Evolutionary conservation across 1,140 invertebrate species (phyloP), one percentile per base, ranked within the genome.

Genomic region (Helicoverpa armigera): DNA sequence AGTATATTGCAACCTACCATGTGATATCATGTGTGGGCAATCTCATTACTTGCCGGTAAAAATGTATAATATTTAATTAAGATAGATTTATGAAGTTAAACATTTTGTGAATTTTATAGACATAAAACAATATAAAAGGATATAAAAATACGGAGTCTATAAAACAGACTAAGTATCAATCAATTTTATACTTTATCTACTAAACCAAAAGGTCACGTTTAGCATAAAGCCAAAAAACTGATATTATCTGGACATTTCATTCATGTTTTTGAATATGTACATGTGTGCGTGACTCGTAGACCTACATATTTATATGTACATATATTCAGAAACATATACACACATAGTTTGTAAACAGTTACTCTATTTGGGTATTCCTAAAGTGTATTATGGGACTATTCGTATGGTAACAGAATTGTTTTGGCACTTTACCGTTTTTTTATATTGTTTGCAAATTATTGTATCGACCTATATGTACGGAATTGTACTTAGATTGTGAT

Each of bases 31-130:
- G 69, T 54, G 69, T 72, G 50, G 69, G 69, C 69, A 72, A 72
- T 53, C 50, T 72, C 69, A 54, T n/a, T 29, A 72, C 69, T 72
- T 72, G 69, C 69, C 69, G 69, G 50, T 53, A 29, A 72, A 54
- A 54, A 51, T 72, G 50, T 72, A 72, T 72, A 53, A 54, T 53
- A 72, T 54, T 31, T 54, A 29, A 43, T 72, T 72, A 72, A 72
- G 69, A 2, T 72, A 2, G 3, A 0, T 53, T 29, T 50, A 18
- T 51, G 54, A 31, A 3, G 69, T 9, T 54, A 43, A 16, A 48
- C 18, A 54, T 29, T 72, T 72, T 54, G 69, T 54, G 50, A 72
- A 29, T 72, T 72, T 72, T 72, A 31, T 53, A 31, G 10, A 54
- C 13, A 16, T 1, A 10, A 56, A 56, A 61, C n/a, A 13, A 11